Conservation (phyloP, 2,888 invertebrate species). For the Unio pictorum region DNA sequence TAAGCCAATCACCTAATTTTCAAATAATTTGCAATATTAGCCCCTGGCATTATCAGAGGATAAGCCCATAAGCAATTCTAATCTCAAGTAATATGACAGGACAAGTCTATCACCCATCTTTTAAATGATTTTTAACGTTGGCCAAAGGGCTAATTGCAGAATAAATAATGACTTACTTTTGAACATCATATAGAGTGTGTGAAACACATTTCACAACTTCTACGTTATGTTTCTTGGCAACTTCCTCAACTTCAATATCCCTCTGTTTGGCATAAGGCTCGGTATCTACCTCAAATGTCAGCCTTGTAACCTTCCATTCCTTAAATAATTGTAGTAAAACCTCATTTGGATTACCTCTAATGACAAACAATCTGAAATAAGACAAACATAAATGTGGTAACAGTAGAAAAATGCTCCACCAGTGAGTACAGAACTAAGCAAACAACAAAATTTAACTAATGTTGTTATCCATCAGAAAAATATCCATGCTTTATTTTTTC, state of each 20-base stretch:
- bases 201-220: slow-evolving; percentile 84
- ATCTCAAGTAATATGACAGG: too few relatives aligned
- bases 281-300: slow-evolving; percentile 91
- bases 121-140: background rate
- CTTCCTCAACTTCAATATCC: slow-evolving; percentile 84
- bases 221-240: slow-evolving; percentile 85
- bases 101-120: background rate
- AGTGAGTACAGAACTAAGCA: too few relatives aligned
- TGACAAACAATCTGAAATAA: slow-evolving; percentile 81
- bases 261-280: slow-evolving; percentile 88
- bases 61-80: too few relatives aligned
- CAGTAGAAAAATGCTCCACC: background rate
- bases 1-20: too few relatives aligned
- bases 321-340: slow-evolving; percentile 61
- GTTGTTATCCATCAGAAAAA: too few relatives aligned
- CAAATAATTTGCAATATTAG: too few relatives aligned
- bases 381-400: slow-evolving; percentile 1
- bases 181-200: slow-evolving; percentile 88
- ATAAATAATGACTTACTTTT: slow-evolving; percentile 65
- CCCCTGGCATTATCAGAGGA: too few relatives aligned
- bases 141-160: background rate
- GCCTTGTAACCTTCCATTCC: slow-evolving; percentile 86
- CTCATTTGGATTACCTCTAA: slow-evolving; percentile 77
- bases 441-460: too few relatives aligned
- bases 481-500: too few relatives aligned